These are phyloP conservation scores for Morus bassanus DNA, from an alignment of 2,797 vertebrate genomes.

Conservation along the genomic window DNA sequence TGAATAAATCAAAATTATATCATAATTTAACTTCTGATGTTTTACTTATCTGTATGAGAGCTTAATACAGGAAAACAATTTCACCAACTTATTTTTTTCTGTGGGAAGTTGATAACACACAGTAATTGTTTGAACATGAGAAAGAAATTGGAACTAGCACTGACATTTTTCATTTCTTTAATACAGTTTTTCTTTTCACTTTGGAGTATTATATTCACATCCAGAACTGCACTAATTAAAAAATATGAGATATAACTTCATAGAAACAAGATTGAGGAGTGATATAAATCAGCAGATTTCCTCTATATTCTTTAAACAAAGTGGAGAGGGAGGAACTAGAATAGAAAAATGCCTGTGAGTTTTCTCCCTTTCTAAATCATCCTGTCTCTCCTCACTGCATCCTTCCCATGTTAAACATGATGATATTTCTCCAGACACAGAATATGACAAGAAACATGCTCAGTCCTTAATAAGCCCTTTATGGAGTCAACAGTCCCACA, in stretches of 20 bases:
- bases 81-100: not conserved
- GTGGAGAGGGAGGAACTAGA: not conserved
- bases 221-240: conserved; percentile 22
- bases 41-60: not conserved
- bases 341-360: not conserved
- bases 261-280: not conserved
- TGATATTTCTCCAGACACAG: not conserved
- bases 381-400: not conserved
- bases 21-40: not conserved
- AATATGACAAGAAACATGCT: not conserved
- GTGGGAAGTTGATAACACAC: not conserved
- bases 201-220: not conserved
- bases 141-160: conserved; percentile 7
- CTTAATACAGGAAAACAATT: conserved; percentile 26
- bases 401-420: not conserved
- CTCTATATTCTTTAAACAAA: not conserved
- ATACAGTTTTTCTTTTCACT: not conserved
- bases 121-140: conserved; percentile 2
- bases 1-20: not conserved
- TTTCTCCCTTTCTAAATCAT: not conserved
- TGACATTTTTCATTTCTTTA: conserved; percentile 20
- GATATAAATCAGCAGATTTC: conserved; percentile 9
- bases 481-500: not conserved
- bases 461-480: not conserved
- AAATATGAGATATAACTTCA: not conserved